phyloP scores from a whole-genome alignment of 2,888 invertebrate species.

The Argynnis bischoffii region DNA sequence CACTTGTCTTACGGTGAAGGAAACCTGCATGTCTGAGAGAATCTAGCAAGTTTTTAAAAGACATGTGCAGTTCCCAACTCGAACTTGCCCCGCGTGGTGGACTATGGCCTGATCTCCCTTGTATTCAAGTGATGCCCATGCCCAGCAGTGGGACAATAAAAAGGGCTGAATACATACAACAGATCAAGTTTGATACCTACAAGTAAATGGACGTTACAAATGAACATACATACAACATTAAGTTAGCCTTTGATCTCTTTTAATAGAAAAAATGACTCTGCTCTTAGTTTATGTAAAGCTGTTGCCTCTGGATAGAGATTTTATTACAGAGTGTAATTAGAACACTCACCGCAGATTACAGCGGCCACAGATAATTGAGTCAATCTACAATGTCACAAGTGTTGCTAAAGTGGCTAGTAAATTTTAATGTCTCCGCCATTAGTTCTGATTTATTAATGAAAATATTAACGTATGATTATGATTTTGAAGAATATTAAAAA shows the following conservation, averaged over 20 bases:
- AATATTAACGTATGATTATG: not conserved
- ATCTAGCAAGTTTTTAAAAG: too few relatives aligned
- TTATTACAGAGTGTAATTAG: slow-evolving; percentile 26
- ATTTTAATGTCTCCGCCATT: slow-evolving; percentile 20
- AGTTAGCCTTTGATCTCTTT: not conserved
- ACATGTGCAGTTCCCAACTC: too few relatives aligned
- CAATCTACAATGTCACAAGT: slow-evolving; percentile 25
- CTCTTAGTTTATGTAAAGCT: slow-evolving; percentile 10
- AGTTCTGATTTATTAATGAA: slow-evolving; percentile 18
- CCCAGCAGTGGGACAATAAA: too few relatives aligned
- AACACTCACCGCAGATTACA: slow-evolving; percentile 31
- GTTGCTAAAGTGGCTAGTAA: slow-evolving; percentile 21
- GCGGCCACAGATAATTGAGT: slow-evolving; percentile 18
- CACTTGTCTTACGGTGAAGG: too few relatives aligned
- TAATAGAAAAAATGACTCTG: slow-evolving; percentile 10
- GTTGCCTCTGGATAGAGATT: slow-evolving; percentile 1
- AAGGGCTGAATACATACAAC: too few relatives aligned
- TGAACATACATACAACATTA: too few relatives aligned
- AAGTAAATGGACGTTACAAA: too few relatives aligned
- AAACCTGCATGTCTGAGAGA: too few relatives aligned
- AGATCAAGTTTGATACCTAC: too few relatives aligned
- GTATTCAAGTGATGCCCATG: too few relatives aligned
- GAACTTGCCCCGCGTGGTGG: too few relatives aligned
- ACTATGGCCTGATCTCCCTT: too few relatives aligned
- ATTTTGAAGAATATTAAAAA: not conserved